Base-by-base conservation (phyloP, 2,888 invertebrate species). In the Eupithecia vulgata region DNA sequence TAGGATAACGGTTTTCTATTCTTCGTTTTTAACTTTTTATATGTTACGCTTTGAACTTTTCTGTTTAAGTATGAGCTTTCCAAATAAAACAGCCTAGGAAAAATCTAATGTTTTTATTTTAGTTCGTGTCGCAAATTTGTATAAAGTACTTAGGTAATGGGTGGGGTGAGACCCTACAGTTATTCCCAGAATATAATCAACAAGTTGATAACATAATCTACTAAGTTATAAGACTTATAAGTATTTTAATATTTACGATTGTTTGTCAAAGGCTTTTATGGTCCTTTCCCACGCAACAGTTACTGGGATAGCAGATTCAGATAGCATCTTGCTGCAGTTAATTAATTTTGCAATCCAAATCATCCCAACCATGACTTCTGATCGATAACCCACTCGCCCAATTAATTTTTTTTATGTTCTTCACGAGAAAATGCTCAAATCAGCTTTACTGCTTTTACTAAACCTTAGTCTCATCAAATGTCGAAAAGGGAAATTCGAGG, bases 311-410 rank as follows among this genome's bases (percentile, higher is more conserved):
- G 13, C 37, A 35, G 25, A 68, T 35, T 66, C 62, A 64, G 64
- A 59, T 65, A 45, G 62, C 68, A 12, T 7, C 35, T 5, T 34
- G 61, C 25, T 64, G 15, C 52, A 65, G 62, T 64, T 68, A 74
- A 74, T 74, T 68, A 74, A 66, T 48, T 68, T 52, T 25, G 66
- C 65, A 71, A 74, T 74, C 69, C 48, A 62, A 71, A 67, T 48
- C 68, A 71, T 65, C 37, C 65, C 66, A 74, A 66, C 69, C 71
- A 67, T 71, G 65, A 75, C 72, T 70, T 35, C 34, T 25, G 21
- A 37, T 25, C 62, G 67, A 73, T 70, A 73, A 57, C 52, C 7
- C 48, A 59, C 21, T 61, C 61, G 59, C 13, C 61, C 40, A 73
- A 67, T 73, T 67, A 70, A 67, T 67, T 30, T 12, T 34, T 12